These are phyloP conservation scores for Drosophila yooni DNA, from an alignment of 2,888 invertebrate species.

Conservation along the genomic window DNA sequence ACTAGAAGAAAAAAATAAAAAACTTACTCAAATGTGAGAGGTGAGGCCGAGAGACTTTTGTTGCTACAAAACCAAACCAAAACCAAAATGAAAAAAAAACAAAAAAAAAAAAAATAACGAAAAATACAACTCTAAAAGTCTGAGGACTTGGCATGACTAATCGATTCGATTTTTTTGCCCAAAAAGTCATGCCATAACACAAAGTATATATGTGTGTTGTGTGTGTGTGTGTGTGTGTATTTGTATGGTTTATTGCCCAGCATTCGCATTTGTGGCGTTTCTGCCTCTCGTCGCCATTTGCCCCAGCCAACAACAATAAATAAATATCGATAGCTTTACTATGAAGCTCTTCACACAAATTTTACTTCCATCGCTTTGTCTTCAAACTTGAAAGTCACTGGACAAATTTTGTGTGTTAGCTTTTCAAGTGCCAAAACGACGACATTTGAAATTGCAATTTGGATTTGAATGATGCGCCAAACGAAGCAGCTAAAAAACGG, in stretches of 20 bases:
- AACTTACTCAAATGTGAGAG: conserved; percentile 54
- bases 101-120: neutral
- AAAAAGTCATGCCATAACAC: conserved; percentile 68
- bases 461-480: conserved; percentile 41
- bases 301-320: conserved; percentile 22
- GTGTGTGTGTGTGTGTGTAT: neutral
- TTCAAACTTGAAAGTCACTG: conserved; percentile 60
- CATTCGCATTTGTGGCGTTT: conserved; percentile 36
- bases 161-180: conserved; percentile 79
- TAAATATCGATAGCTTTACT: conserved; percentile 53
- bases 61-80: conserved; percentile 8
- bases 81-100: neutral
- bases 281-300: conserved; percentile 13
- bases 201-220: conserved; percentile 14
- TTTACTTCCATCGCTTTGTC: conserved; percentile 39
- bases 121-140: conserved; percentile 44
- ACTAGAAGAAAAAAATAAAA: conserved; percentile 21
- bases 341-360: conserved; percentile 31
- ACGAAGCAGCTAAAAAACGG: conserved; percentile 20
- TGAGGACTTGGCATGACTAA: conserved; percentile 76
- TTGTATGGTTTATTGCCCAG: conserved; percentile 34
- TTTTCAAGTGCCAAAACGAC: conserved; percentile 51
- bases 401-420: conserved; percentile 52
- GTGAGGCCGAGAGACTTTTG: conserved; percentile 46
- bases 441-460: conserved; percentile 56